Percentiles rank a stretch among this genome's conserved stretches.
phyloP scores from a whole-genome alignment of 2,113 vertebrate species.

The Protobothrops flavoviridis region DNA sequence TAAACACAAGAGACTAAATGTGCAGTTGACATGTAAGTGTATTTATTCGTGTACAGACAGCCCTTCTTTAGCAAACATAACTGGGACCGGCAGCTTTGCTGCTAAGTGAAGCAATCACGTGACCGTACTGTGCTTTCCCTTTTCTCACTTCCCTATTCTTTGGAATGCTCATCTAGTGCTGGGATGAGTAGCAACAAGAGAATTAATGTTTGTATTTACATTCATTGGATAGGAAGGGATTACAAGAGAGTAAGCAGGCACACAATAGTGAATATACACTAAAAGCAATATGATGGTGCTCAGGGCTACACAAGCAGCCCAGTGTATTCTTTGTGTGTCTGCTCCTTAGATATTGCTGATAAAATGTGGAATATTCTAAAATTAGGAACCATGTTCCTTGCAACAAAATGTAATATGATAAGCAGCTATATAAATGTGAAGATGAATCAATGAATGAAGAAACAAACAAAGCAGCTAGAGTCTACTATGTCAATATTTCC shows the following conservation, averaged over 20 bases:
- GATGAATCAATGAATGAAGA: not conserved
- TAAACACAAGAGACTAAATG: not conserved
- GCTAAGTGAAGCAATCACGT: too few relatives aligned
- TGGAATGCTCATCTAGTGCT: not conserved
- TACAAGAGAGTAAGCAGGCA: too few relatives aligned
- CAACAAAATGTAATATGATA: not conserved
- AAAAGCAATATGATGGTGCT: not conserved
- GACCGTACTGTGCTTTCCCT: not conserved
- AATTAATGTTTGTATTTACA: not conserved
- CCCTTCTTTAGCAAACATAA: too few relatives aligned
- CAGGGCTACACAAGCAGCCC: not conserved
- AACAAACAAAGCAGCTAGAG: not conserved
- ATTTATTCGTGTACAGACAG: too few relatives aligned
- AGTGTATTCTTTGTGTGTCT: not conserved
- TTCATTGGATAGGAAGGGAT: not conserved
- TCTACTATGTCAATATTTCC: not conserved
- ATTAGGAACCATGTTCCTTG: not conserved
- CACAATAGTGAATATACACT: not conserved
- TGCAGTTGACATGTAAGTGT: not conserved
- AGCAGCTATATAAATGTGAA: not conserved
- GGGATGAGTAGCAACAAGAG: not conserved
- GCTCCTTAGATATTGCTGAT: not conserved
- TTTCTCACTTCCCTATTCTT: conserved; percentile 12
- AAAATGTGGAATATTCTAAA: not conserved
- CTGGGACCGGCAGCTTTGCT: too few relatives aligned